phyloP scores from a whole-genome alignment of 2,888 invertebrate species.

The Bursaphelenchus okinawaensis region DNA sequence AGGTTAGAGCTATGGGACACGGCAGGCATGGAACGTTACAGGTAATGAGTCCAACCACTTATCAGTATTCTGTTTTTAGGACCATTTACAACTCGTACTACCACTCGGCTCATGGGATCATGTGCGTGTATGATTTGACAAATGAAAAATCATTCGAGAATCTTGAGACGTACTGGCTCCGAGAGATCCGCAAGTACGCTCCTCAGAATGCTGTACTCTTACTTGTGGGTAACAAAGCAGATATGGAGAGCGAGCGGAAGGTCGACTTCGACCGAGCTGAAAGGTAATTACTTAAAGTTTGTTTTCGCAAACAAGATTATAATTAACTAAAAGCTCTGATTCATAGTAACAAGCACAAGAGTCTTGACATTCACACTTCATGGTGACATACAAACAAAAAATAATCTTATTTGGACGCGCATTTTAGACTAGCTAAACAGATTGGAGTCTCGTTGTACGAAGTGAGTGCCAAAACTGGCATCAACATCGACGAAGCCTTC shows the following conservation, averaged over 20 bases:
- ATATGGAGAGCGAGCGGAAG: slow-evolving; percentile 49
- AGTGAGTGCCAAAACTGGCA: slow-evolving; percentile 58
- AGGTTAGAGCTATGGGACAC: slow-evolving; percentile 50
- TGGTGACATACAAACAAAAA: background rate
- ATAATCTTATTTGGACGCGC: background rate
- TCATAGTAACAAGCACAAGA: too few relatives aligned
- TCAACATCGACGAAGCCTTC: slow-evolving; percentile 57
- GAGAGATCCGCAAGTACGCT: slow-evolving; percentile 54
- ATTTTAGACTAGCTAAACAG: slow-evolving; percentile 43
- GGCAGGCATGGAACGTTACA: slow-evolving; percentile 55
- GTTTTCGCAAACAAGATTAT: too few relatives aligned
- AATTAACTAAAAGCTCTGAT: too few relatives aligned
- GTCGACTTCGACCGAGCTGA: slow-evolving; percentile 56
- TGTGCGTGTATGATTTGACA: slow-evolving; percentile 57
- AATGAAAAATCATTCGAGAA: slow-evolving; percentile 56
- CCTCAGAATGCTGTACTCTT: slow-evolving; percentile 57
- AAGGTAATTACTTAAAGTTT: too few relatives aligned
- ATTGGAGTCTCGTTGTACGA: slow-evolving; percentile 57
- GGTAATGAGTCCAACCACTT: slow-evolving; percentile 18
- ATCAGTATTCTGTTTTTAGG: slow-evolving; percentile 24
- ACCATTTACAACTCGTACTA: slow-evolving; percentile 58
- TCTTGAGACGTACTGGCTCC: slow-evolving; percentile 57
- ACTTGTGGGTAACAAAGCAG: slow-evolving; percentile 58
- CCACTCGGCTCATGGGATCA: slow-evolving; percentile 58
- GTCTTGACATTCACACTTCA: background rate